Evolutionary conservation across 2,797 vertebrate genomes (phyloP), one percentile per base, ranked within the genome.

Genomic region (Babyrousa celebensis): DNA sequence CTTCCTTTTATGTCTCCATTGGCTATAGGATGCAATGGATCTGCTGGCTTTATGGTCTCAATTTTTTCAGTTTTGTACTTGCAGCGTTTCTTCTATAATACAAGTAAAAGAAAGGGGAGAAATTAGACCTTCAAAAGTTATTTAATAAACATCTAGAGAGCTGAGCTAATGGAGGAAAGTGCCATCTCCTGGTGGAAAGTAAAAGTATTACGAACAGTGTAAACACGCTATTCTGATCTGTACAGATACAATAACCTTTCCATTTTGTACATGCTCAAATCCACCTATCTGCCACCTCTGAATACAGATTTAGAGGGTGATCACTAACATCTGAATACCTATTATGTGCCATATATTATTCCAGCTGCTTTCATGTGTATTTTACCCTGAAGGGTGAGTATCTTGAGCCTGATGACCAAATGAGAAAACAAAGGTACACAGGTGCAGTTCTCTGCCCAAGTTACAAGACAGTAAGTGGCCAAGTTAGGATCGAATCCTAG

Each of bases 21-120:
- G 95, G 99, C 97, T 91, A 99, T 65, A 0, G 98, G 98, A 78
- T 98, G 98, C 27, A 98, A 89, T 56, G 99, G 97, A 74, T 99
- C 98, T 14, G 98, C 98, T 0, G 99, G 97, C 96, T 98, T 99
- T 97, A 99, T 86, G 3, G 98, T 99, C 97, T 99, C 99, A 97
- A 99, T 99, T 97, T 99, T 99, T 98, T 99, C 99, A 96, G 98
- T 98, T 99, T 99, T 99, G 97, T 99, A 98, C 97, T 99, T 99
- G 99, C 99, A 99, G 67, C 99, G 99, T 78, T 99, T 99, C 97
- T 99, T 99, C 99, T 99, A 96, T 60, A 97, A 91, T 77, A 96
- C n/a, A 97, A 97, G 95, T 82, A 87, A 97, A 68, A 96, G 20
- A 80, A 97, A 84, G 9, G 7, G 72, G 85, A 91, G 98, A 67